Evolutionary conservation across 2,113 vertebrate species (phyloP).

Genomic region (Columbina picui): DNA sequence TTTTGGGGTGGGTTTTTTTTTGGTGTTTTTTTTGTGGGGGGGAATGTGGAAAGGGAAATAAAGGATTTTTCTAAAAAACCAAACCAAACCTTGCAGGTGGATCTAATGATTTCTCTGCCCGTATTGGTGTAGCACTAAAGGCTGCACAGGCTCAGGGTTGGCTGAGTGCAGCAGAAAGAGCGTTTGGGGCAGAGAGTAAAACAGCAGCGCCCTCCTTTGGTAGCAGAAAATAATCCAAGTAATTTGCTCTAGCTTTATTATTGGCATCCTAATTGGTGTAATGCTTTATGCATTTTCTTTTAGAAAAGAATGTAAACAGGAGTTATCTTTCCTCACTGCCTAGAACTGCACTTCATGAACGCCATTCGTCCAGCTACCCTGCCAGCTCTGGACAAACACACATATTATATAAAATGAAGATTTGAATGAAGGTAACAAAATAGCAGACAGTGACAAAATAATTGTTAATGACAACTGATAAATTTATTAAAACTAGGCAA

Average conservation of each 20-base stretch:
- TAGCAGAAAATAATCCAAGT: background rate
- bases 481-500: constrained; percentile 78
- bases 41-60: constrained; percentile 2
- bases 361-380: background rate
- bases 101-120: background rate
- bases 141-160: background rate
- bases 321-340: background rate
- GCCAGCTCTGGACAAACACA: background rate
- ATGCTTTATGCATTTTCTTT: background rate
- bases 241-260: background rate
- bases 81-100: background rate
- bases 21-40: too few species aligned
- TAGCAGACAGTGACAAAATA: background rate
- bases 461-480: constrained; percentile 34
- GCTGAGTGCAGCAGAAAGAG: background rate
- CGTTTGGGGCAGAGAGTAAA: background rate
- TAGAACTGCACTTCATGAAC: background rate
- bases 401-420: background rate
- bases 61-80: background rate
- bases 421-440: background rate
- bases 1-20: too few species aligned
- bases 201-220: constrained; percentile 37
- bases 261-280: background rate
- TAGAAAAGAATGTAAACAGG: background rate
- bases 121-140: background rate